phyloP scores from a whole-genome alignment of 2,797 vertebrate species.

The Acrossocheilus wenchowensis region DNA sequence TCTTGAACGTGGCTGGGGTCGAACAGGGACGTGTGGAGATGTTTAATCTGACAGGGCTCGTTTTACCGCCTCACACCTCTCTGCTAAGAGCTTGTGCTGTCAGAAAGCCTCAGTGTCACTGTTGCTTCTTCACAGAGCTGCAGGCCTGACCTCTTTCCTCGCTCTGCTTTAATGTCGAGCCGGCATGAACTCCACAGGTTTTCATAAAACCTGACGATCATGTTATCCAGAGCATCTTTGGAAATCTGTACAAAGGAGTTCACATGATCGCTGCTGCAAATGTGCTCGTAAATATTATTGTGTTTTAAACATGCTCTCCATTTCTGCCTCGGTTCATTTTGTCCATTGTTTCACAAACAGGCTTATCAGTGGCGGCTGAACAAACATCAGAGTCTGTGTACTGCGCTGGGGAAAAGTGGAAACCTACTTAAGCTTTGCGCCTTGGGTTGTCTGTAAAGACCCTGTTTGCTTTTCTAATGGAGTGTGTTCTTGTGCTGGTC shows the following conservation, averaged over 20 bases:
- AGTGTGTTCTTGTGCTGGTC: constrained; percentile 66
- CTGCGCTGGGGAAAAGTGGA: constrained; percentile 3
- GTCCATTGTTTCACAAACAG: constrained; percentile 9
- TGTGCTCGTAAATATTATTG: neutral
- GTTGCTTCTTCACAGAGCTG: constrained; percentile 59
- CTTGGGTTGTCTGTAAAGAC: constrained; percentile 57
- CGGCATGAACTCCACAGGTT: neutral
- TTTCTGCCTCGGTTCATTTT: neutral
- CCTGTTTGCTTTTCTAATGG: constrained; percentile 82
- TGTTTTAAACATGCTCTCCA: neutral
- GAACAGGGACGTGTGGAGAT: constrained; percentile 55
- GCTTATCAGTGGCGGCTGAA: constrained; percentile 28
- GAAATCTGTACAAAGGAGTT: neutral
- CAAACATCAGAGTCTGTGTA: constrained; percentile 44
- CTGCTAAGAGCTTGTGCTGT: constrained; percentile 67
- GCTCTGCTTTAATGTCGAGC: neutral
- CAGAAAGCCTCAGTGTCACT: constrained; percentile 59
- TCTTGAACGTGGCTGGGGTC: neutral
- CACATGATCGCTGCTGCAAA: neutral
- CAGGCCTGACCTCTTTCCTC: constrained; percentile 37
- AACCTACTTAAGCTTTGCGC: constrained; percentile 37
- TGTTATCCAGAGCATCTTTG: neutral
- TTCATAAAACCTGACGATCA: neutral
- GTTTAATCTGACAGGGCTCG: constrained; percentile 69
- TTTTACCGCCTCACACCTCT: constrained; percentile 64